Percentiles rank a stretch among this genome's conserved stretches.
Evolutionary conservation across 1,140 invertebrate genomes (phyloP).

Genomic region (Oedothorax gibbosus): DNA sequence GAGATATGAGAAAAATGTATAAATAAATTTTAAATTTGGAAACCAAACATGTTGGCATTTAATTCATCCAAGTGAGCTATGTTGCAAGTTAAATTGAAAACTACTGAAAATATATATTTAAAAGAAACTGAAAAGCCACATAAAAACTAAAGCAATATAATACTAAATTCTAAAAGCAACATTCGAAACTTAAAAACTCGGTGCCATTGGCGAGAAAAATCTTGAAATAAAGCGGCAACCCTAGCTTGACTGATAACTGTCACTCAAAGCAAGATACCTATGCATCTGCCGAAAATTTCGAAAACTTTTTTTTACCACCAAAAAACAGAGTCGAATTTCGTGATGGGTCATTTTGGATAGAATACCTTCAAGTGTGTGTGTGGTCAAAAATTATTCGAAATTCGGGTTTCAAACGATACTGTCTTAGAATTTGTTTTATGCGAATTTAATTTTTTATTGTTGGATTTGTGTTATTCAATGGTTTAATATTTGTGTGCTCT

Average conservation of each 20-base stretch:
- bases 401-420: not conserved
- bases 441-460: not conserved
- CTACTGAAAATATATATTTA: not conserved
- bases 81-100: not conserved
- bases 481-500: no score
- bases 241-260: constrained; percentile 24
- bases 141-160: not conserved
- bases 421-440: not conserved
- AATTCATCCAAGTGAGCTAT: not conserved
- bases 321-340: constrained; percentile 10
- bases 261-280: constrained; percentile 32
- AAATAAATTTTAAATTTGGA: no score
- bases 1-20: no score
- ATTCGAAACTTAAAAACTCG: not conserved
- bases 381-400: no score
- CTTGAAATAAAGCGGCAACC: not conserved
- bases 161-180: not conserved
- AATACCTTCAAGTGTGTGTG: no score
- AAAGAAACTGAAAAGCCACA: not conserved
- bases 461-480: not conserved
- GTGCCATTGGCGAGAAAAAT: not conserved
- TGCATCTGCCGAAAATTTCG: constrained; percentile 23
- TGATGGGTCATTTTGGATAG: no score
- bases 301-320: constrained; percentile 18
- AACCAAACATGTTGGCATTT: no score